Evolutionary conservation across 2,113 vertebrate genomes (phyloP).

Genomic region (Miniopterus natalensis): DNA sequence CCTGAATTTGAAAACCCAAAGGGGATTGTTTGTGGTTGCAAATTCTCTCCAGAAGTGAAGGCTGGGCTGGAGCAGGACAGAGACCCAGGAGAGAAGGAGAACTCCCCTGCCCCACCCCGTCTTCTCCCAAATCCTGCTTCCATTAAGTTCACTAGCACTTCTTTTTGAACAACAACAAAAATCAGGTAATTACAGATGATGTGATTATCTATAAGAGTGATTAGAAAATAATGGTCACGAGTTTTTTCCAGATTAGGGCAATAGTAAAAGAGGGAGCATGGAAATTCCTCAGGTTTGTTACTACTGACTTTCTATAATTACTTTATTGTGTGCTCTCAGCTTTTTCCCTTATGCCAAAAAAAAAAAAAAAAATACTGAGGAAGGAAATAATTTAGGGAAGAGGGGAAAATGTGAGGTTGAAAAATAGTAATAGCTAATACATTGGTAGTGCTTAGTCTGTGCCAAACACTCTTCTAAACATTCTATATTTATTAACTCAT

Average conservation of each 20-base stretch:
- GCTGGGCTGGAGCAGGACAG: background rate
- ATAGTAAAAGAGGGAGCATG: background rate
- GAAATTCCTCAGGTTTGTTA: background rate
- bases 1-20: slow-evolving; percentile 6
- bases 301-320: background rate
- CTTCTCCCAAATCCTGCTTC: background rate
- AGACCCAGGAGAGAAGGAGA: background rate
- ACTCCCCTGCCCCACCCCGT: fast-evolving
- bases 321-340: background rate
- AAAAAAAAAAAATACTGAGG: background rate
- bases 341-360: background rate
- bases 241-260: background rate
- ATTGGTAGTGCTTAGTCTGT: background rate
- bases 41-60: background rate
- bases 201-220: background rate
- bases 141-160: background rate
- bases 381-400: background rate
- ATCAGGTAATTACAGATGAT: background rate
- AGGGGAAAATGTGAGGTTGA: background rate
- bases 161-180: background rate
- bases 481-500: background rate
- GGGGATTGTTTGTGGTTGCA: background rate
- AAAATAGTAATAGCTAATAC: background rate
- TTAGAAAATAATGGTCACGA: background rate
- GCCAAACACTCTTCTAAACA: background rate